Conservation (phyloP, 1,140 invertebrate genomes). For the Drosophila ohnishii region DNA sequence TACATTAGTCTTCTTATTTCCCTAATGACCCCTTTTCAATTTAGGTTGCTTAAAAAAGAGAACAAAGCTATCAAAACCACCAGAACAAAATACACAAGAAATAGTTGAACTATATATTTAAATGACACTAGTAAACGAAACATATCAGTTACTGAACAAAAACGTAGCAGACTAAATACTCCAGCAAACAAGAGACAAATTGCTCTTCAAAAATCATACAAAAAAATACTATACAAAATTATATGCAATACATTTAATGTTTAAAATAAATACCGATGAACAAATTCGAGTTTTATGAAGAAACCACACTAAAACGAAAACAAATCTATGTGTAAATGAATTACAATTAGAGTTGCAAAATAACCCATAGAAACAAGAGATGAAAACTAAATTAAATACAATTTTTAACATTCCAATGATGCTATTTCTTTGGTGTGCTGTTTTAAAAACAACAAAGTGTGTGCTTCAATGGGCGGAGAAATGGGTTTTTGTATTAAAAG, state of each 20-base stretch:
- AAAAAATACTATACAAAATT: conserved; percentile 59
- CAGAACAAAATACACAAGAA: conserved; percentile 33
- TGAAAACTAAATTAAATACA: conserved; percentile 68
- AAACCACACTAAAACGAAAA: conserved; percentile 31
- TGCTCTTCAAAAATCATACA: conserved; percentile 76
- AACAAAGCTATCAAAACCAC: conserved; percentile 21
- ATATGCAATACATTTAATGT: conserved; percentile 36
- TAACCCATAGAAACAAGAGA: conserved; percentile 20
- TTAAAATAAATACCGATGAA: conserved; percentile 35
- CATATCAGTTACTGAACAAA: conserved; percentile 39
- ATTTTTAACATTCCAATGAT: conserved; percentile 82
- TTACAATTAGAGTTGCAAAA: conserved; percentile 41
- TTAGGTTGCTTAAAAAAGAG: conserved; percentile 12
- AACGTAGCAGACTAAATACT: conserved; percentile 57
- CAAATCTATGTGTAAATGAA: conserved; percentile 68
- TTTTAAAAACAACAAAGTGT: conserved; percentile 68
- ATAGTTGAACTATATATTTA: conserved; percentile 45
- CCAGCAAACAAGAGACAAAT: conserved; percentile 72
- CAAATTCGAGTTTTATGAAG: conserved; percentile 30
- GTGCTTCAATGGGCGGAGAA: conserved; percentile 19
- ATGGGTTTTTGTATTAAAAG: neutral
- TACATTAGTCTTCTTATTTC: neutral
- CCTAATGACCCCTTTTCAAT: neutral
- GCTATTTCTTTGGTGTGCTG: conserved; percentile 80
- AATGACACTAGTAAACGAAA: conserved; percentile 38